Conservation (phyloP, 2,113 vertebrate genomes). For the Hemiscyllium ocellatum region DNA sequence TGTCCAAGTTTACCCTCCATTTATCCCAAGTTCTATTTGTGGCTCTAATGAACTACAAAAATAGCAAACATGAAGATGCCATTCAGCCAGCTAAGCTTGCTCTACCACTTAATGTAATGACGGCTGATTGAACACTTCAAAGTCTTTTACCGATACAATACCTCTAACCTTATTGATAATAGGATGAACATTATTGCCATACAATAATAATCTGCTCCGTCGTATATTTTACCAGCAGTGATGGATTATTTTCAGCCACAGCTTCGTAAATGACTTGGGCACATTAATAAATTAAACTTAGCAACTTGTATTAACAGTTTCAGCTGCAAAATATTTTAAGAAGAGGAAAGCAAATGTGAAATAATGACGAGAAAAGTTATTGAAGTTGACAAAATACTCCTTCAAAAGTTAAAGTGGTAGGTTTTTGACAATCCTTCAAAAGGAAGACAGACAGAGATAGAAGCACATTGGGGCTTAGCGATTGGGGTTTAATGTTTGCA, state of each 20-base stretch:
- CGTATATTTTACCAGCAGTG: background rate
- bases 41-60: no score
- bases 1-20: no score
- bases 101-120: no score
- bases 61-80: no score
- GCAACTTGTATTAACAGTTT: background rate
- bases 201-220: background rate
- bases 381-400: background rate
- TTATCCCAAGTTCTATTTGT: no score
- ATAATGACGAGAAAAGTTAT: background rate
- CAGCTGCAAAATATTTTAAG: background rate
- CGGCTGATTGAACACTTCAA: no score
- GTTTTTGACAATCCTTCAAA: background rate
- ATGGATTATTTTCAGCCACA: background rate
- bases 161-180: no score
- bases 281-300: background rate
- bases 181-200: background rate
- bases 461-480: background rate
- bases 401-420: background rate
- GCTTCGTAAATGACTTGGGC: background rate
- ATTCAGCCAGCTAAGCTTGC: no score
- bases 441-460: background rate
- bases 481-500: background rate
- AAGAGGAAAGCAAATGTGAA: background rate
- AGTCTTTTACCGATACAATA: no score